These are phyloP conservation scores for Phrynocephalus vlangalii DNA, from an alignment of 2,797 vertebrate genomes.

Conservation along the genomic window DNA sequence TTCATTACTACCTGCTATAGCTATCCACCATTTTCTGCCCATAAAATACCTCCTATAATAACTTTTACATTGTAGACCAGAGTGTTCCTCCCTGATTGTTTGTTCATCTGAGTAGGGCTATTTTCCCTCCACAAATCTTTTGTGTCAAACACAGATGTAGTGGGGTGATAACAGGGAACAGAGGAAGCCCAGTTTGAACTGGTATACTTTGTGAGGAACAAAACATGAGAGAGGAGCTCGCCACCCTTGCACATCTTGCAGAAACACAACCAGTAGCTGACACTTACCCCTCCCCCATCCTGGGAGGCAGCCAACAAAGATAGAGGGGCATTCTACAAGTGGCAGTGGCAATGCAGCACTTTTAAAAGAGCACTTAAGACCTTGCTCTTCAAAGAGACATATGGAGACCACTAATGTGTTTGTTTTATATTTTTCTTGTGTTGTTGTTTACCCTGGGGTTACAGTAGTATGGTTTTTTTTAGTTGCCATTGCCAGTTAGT, in stretches of 20 bases:
- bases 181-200: background rate
- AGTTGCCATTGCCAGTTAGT: no score
- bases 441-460: no score
- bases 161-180: background rate
- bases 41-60: background rate
- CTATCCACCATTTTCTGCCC: background rate
- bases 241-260: background rate
- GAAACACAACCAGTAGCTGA: background rate
- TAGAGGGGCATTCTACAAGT: background rate
- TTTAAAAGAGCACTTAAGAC: no score
- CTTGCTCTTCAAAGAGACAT: no score
- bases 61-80: background rate
- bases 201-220: background rate
- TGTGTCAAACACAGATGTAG: background rate
- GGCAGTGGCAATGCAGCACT: no score
- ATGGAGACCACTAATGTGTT: no score
- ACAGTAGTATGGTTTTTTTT: no score
- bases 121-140: no score
- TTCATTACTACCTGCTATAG: slow-evolving; percentile 14
- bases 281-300: background rate
- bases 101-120: background rate
- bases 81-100: background rate
- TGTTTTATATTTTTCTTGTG: no score
- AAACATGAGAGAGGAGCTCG: background rate
- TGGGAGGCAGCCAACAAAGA: background rate